Evolutionary conservation across 2,113 vertebrate species (phyloP).

Genomic region (Hemichromis elongatus): DNA sequence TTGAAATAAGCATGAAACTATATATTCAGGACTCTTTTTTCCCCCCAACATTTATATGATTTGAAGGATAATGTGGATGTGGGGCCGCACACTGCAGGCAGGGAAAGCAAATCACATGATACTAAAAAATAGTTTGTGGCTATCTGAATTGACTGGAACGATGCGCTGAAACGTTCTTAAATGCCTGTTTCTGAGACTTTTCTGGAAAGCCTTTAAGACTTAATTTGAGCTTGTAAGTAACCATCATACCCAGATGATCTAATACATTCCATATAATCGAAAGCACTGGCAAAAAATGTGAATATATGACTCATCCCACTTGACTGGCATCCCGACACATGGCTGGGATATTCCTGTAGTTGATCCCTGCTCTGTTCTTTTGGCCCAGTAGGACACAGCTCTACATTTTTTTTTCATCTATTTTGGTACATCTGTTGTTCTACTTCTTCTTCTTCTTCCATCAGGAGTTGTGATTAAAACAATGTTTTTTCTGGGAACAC

Average conservation of each 20-base stretch:
- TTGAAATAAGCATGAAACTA: background rate
- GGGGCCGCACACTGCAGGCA: background rate
- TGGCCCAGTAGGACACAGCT: background rate
- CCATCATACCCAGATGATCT: background rate
- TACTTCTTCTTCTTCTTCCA: background rate
- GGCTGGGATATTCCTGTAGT: background rate
- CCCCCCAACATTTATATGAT: background rate
- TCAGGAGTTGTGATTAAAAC: background rate
- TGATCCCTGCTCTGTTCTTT: background rate
- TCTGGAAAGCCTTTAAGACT: background rate
- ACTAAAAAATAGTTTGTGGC: background rate
- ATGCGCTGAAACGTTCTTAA: background rate
- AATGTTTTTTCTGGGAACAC: constrained; percentile 9
- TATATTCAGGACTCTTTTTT: background rate
- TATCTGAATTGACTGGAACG: background rate
- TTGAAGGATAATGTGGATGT: background rate
- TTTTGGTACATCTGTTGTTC: background rate
- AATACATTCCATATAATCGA: background rate
- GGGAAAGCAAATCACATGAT: background rate
- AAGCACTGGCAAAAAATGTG: background rate
- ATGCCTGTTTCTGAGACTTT: background rate
- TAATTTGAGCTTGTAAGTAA: background rate
- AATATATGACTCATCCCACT: background rate
- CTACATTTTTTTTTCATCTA: background rate
- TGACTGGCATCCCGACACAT: background rate